Conservation (phyloP, 2,113 vertebrate genomes). For the Scomber japonicus region DNA sequence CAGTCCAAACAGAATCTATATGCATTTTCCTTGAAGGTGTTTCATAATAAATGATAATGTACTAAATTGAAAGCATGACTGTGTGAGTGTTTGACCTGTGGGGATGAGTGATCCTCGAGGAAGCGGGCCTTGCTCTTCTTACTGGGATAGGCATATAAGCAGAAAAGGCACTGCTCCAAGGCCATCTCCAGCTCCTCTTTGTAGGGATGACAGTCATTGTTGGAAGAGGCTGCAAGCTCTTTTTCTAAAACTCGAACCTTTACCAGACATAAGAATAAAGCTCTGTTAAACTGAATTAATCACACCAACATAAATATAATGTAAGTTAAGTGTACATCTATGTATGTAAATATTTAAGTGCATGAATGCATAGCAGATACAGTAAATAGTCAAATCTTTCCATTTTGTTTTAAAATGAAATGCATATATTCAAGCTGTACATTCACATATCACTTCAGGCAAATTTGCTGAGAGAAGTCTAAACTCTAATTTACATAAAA, state of each 20-base stretch:
- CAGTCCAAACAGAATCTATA: not conserved
- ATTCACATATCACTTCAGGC: not conserved
- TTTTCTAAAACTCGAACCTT: slow-evolving; percentile 93
- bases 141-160: slow-evolving; percentile 94
- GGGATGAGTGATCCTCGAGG: slow-evolving; percentile 95
- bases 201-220: slow-evolving; percentile 90
- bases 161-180: slow-evolving; percentile 97
- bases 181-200: slow-evolving; percentile 97
- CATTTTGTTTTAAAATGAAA: not conserved
- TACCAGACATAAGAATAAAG: slow-evolving; percentile 12
- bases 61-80: not conserved
- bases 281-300: slow-evolving; percentile 7
- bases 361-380: not conserved
- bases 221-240: slow-evolving; percentile 87
- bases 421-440: not conserved
- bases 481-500: slow-evolving; percentile 90
- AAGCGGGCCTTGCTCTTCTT: slow-evolving; percentile 99
- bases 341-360: not conserved
- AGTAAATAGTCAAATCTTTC: not conserved
- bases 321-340: not conserved
- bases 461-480: not conserved
- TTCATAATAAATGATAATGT: not conserved
- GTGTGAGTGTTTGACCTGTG: slow-evolving; percentile 86
- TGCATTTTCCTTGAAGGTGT: not conserved
- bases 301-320: not conserved